Evolutionary conservation across 2,888 invertebrate species (phyloP).

Genomic region (Deilephila porcellus): DNA sequence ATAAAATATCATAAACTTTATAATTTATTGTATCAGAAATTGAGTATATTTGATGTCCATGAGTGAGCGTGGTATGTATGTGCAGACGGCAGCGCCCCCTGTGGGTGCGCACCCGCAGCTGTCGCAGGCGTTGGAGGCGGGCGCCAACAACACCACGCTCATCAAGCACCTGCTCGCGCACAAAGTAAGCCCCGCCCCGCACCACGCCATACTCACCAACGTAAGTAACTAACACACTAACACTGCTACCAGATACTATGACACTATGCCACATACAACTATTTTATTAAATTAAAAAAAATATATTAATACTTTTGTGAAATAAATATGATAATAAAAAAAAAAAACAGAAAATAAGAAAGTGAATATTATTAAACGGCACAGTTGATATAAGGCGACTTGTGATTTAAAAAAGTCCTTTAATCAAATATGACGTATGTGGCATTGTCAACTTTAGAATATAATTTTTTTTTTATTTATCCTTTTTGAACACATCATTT

Average conservation of each 20-base stretch:
- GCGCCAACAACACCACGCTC: conserved; percentile 89
- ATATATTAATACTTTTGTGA: no score
- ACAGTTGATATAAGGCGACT: no score
- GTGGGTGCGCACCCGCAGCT: conserved; percentile 57
- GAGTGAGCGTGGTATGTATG: no score
- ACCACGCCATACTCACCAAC: conserved; percentile 35
- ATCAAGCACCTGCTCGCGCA: conserved; percentile 97
- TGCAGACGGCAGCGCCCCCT: not conserved
- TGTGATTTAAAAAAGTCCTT: no score
- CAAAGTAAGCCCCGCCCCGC: conserved; percentile 90
- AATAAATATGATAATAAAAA: no score
- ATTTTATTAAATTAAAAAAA: not conserved
- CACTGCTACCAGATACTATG: conserved; percentile 64
- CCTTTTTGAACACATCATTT: conserved; percentile 26
- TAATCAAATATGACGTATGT: not conserved
- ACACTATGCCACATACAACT: not conserved
- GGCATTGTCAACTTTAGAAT: not conserved
- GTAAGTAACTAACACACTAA: conserved; percentile 59
- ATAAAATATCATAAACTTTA: no score
- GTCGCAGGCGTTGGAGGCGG: conserved; percentile 66
- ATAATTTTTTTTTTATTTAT: not conserved
- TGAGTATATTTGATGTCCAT: not conserved
- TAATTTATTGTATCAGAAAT: no score
- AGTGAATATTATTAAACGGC: no score
- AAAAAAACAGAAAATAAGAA: no score